Percentiles rank a stretch among this genome's conserved stretches.
phyloP scores from a whole-genome alignment of 2,113 vertebrate genomes.

The Gymnobelideus leadbeateri region DNA sequence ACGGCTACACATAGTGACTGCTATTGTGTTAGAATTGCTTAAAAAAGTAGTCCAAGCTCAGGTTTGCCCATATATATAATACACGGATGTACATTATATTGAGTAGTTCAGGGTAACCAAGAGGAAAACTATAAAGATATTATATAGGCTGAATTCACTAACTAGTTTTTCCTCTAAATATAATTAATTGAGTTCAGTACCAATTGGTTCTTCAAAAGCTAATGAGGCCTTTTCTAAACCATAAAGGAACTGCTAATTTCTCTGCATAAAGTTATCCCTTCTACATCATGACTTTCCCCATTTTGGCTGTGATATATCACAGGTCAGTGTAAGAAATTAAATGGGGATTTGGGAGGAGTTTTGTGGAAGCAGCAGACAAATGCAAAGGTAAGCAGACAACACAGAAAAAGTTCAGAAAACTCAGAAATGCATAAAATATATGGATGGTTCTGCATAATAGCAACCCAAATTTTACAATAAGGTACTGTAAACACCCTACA shows the following conservation, averaged over 20 bases:
- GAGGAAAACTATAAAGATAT: conserved; percentile 13
- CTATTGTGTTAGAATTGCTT: conserved; percentile 33
- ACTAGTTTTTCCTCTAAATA: neutral
- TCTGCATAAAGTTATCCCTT: conserved; percentile 37
- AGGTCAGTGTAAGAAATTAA: neutral
- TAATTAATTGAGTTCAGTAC: conserved; percentile 32
- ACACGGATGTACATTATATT: neutral
- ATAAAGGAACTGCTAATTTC: conserved; percentile 6
- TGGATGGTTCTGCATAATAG: no score
- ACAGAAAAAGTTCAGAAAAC: no score
- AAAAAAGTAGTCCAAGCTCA: neutral
- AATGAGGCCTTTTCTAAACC: conserved; percentile 22
- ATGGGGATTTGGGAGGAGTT: neutral
- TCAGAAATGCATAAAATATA: no score
- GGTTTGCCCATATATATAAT: neutral
- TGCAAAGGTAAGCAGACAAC: no score
- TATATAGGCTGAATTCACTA: neutral
- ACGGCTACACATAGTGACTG: neutral
- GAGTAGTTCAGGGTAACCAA: neutral
- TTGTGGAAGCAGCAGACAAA: neutral
- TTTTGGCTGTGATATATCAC: neutral
- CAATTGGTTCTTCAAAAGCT: conserved; percentile 42
- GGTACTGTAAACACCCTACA: no score
- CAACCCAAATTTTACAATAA: no score
- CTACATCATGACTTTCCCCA: conserved; percentile 33